Conservation (phyloP, 2,113 vertebrate genomes). For the Cebus imitator region DNA sequence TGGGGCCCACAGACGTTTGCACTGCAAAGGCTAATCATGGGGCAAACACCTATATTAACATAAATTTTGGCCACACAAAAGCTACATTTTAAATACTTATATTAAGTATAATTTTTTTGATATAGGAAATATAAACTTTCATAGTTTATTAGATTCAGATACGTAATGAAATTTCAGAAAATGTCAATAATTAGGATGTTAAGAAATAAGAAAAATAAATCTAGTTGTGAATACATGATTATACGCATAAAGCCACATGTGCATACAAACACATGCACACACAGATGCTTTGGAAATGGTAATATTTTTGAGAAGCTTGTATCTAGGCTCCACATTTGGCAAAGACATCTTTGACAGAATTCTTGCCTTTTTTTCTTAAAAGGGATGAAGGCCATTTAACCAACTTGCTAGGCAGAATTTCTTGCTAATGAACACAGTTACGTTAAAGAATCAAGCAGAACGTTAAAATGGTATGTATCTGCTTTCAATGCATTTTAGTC, state of each 20-base stretch:
- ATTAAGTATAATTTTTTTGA: conserved; percentile 8
- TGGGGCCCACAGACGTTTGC: conserved; percentile 9
- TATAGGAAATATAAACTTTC: conserved; percentile 30
- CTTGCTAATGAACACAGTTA: conserved; percentile 67
- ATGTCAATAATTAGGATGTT: background rate
- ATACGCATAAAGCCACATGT: background rate
- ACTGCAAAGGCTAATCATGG: background rate
- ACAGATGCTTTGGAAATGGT: background rate
- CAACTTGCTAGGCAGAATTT: conserved; percentile 56
- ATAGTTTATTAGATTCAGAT: background rate
- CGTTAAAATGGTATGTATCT: conserved; percentile 58
- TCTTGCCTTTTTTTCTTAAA: conserved; percentile 57
- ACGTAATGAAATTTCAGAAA: conserved; percentile 59
- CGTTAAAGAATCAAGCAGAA: conserved; percentile 65
- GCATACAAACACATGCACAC: background rate
- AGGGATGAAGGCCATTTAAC: conserved; percentile 57
- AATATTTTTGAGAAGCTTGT: conserved; percentile 54
- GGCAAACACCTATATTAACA: background rate
- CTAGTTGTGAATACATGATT: background rate
- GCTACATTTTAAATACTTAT: background rate
- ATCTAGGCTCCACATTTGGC: conserved; percentile 24
- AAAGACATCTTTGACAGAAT: conserved; percentile 31
- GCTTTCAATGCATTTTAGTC: conserved; percentile 77
- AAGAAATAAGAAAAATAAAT: conserved; percentile 57
- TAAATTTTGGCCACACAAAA: background rate